A percentile compares a stretch with the other conserved stretches of the same genome.
phyloP scores from a whole-genome alignment of 2,797 vertebrate genomes.

The Lepus townsendii region DNA sequence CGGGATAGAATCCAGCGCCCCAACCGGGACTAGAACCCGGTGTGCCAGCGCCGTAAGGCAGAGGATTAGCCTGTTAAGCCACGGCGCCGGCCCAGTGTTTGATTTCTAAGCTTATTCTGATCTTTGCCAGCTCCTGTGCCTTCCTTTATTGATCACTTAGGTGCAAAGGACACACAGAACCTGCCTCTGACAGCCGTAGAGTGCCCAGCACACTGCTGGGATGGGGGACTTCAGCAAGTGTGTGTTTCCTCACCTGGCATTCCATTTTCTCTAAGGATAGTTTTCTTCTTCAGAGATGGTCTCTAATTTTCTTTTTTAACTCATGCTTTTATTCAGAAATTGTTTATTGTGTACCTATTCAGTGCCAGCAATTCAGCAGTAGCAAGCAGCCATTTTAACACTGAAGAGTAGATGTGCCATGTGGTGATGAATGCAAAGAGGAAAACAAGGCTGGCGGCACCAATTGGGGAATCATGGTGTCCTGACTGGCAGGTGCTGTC shows the following conservation, averaged over 20 bases:
- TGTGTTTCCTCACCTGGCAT: neutral
- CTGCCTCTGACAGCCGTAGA: rapidly evolving
- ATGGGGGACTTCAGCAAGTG: neutral
- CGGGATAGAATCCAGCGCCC: no score
- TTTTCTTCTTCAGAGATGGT: neutral
- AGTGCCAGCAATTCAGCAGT: neutral
- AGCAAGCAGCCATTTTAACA: neutral
- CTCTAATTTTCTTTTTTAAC: neutral
- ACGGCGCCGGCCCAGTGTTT: neutral
- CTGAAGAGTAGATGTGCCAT: neutral
- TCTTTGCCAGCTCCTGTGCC: neutral
- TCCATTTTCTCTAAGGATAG: neutral
- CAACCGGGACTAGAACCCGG: no score
- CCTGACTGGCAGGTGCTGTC: neutral
- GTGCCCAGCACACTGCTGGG: neutral
- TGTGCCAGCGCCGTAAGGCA: no score
- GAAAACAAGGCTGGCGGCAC: neutral
- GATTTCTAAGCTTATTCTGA: neutral
- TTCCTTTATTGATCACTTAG: neutral
- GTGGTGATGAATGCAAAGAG: neutral
- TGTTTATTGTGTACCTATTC: neutral
- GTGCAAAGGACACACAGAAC: neutral
- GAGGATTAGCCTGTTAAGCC: no score
- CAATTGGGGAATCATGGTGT: neutral
- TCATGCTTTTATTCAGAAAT: neutral